These are phyloP conservation scores for Heliconius nattereri DNA, from an alignment of 1,140 invertebrate species.

Conservation along the genomic window DNA sequence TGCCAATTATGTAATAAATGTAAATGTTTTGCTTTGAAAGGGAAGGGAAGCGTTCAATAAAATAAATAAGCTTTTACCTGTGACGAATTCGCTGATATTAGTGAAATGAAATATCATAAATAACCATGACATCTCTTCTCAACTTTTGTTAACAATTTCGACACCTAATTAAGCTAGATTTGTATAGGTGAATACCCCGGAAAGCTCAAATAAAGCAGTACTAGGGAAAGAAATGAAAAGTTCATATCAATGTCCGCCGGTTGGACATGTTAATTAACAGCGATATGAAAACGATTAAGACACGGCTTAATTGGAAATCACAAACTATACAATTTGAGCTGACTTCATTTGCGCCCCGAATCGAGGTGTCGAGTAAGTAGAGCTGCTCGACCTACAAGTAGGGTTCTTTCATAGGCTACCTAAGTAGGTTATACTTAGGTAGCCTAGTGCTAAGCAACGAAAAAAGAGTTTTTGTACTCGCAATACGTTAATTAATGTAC, in stretches of 20 bases:
- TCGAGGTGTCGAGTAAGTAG: slow-evolving; percentile 76
- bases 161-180: neutral
- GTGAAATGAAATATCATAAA: neutral
- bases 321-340: slow-evolving; percentile 59
- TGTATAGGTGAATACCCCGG: neutral
- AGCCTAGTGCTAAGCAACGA: neutral
- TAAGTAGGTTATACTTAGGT: no score
- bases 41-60: no score
- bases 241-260: slow-evolving; percentile 23
- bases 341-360: slow-evolving; percentile 72
- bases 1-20: no score
- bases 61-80: no score
- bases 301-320: slow-evolving; percentile 37
- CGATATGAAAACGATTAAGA: slow-evolving; percentile 36
- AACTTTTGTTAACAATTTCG: neutral
- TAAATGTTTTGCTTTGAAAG: no score
- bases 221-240: slow-evolving; percentile 23
- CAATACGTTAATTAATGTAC: no score
- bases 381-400: slow-evolving; percentile 21
- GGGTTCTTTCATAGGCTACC: neutral
- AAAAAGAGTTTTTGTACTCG: no score
- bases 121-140: neutral
- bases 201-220: neutral
- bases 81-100: neutral
- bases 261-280: slow-evolving; percentile 42